Percentiles rank a stretch among this genome's conserved stretches.
phyloP scores from a whole-genome alignment of 64 coral and sea anemone genomes.

The Platygyra sinensis region DNA sequence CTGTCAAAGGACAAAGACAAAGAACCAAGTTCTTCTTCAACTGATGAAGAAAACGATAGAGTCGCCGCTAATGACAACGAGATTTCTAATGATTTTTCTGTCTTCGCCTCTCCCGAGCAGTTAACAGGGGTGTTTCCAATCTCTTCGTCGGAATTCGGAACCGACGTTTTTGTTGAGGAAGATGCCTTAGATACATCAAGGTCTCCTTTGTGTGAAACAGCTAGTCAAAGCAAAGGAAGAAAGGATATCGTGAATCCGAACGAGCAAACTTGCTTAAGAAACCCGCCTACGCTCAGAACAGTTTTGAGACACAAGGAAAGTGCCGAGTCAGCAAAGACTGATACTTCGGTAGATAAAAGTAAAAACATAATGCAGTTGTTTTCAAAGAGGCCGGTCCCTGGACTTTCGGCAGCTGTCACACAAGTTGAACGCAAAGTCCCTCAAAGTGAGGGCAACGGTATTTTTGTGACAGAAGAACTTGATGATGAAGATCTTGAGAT shows the following conservation, averaged over 20 bases:
- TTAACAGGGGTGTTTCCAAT: slow-evolving; percentile 19
- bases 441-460: neutral
- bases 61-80: neutral
- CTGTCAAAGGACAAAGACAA: neutral
- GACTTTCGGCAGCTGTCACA: neutral
- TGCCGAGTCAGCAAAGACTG: neutral
- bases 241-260: neutral
- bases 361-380: slow-evolving; percentile 37
- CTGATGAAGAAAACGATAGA: neutral
- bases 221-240: neutral
- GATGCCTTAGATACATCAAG: neutral
- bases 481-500: slow-evolving; percentile 71
- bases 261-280: neutral
- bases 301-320: slow-evolving; percentile 8
- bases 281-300: neutral
- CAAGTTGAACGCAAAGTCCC: neutral
- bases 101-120: neutral
- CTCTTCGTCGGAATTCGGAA: neutral
- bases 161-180: neutral
- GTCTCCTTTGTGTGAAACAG: neutral
- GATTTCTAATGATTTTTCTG: neutral
- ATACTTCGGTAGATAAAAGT: slow-evolving; percentile 2
- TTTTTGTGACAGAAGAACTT: slow-evolving; percentile 86
- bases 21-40: neutral
- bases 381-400: neutral